Evolutionary conservation across 1,140 invertebrate genomes (phyloP), one percentile per base, ranked within the genome.

Genomic region (Triops longicaudatus): DNA sequence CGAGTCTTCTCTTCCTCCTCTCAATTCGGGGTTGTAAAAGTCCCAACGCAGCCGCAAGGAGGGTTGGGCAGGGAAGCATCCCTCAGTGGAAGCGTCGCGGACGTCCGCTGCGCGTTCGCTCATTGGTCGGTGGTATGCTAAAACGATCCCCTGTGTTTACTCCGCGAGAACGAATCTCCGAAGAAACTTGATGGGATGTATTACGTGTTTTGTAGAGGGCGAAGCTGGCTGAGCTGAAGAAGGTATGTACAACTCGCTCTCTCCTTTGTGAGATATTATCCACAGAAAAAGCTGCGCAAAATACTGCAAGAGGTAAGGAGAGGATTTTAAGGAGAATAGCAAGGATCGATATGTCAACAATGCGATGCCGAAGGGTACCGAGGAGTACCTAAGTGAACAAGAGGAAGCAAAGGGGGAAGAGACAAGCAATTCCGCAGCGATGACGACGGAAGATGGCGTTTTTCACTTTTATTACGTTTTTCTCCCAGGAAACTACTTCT

Each of bases 321-420:
- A 22, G 22, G 17, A 22, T 9, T n/a, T 63, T 17, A 22, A n/a
- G 50, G 17, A 22, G 50, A 22, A 63, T 14, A 17, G 50, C 17
- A 63, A 17, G 50, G 50, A 63, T 63, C 50, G 50, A 63, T 63
- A 63, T 22, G 50, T 63, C 50, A 63, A 63, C 50, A 63, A 22
- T 63, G 50, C 14, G 50, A 63, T 22, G 14, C 50, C 14, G 14
- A 7, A 37, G 31, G 31, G n/a, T n/a, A n/a, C n/a, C n/a, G n/a
- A n/a, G n/a, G n/a, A n/a, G n/a, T n/a, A n/a, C n/a, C n/a, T n/a
- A n/a, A n/a, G n/a, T n/a, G n/a, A n/a, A n/a, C n/a, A n/a, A n/a
- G n/a, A n/a, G n/a, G 31, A 37, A 37, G 31, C 31, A 37, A 37
- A 37, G 31, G 31, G 31, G 31, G 31, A 37, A 63, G 6, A n/a